Conservation (phyloP, 2,113 vertebrate genomes). For the Cephalopholis sonnerati region DNA sequence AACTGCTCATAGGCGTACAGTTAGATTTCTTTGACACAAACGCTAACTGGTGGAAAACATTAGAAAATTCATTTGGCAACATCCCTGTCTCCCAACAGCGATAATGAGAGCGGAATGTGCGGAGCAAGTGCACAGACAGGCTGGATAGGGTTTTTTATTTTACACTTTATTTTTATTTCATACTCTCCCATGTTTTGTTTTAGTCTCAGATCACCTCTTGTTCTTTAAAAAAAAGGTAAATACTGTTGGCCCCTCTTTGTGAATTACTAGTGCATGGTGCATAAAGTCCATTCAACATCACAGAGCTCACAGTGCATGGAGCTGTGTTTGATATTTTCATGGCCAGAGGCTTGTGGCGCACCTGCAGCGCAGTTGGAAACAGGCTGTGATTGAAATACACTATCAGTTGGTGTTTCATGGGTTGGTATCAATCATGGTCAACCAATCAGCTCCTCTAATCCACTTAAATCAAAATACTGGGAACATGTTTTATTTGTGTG, state of each 20-base stretch:
- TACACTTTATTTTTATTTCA: constrained; percentile 33
- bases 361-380: constrained; percentile 14
- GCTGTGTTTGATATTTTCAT: constrained; percentile 6
- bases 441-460: background rate
- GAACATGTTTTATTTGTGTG: constrained; percentile 2
- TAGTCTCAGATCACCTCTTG: constrained; percentile 27
- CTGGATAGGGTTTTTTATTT: constrained; percentile 47
- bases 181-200: constrained; percentile 12
- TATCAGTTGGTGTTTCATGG: background rate
- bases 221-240: background rate
- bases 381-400: constrained; percentile 2
- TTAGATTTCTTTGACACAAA: constrained; percentile 52
- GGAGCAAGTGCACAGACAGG: constrained; percentile 35
- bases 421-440: background rate
- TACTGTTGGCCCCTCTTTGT: background rate
- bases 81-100: constrained; percentile 33
- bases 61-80: constrained; percentile 59
- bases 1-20: constrained; percentile 22
- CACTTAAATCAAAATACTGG: background rate
- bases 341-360: background rate
- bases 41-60: constrained; percentile 51
- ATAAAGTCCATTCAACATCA: constrained; percentile 17
- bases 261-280: background rate
- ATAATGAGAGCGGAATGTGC: constrained; percentile 61
- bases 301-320: background rate